These are phyloP conservation scores for Passerina amoena DNA, from an alignment of 2,113 vertebrate genomes.

Conservation along the genomic window DNA sequence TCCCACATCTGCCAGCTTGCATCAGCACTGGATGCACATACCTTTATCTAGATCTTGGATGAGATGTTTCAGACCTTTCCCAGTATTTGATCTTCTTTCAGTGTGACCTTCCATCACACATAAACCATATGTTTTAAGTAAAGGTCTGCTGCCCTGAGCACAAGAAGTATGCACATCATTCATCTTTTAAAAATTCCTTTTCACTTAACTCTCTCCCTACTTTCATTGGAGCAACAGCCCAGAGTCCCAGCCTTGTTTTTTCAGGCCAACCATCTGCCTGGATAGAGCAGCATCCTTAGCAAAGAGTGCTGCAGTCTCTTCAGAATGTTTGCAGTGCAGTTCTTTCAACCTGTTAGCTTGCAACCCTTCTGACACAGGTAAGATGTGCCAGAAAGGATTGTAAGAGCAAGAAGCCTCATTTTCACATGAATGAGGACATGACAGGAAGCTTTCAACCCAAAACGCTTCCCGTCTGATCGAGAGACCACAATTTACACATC, in stretches of 20 bases:
- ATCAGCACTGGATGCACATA: rapidly evolving
- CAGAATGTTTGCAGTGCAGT: rapidly evolving
- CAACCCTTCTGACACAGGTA: not conserved
- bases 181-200: conserved; percentile 1
- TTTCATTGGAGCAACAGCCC: not conserved
- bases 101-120: not conserved
- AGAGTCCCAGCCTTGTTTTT: not conserved
- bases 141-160: not conserved
- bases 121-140: not conserved
- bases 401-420: conserved; percentile 10
- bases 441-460: conserved; percentile 33
- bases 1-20: not conserved
- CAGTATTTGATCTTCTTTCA: not conserved
- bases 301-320: not conserved
- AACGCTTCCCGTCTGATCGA: conserved; percentile 41
- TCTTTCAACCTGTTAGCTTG: not conserved
- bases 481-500: not conserved
- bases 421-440: conserved; percentile 22
- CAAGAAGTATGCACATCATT: rapidly evolving
- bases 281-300: not conserved
- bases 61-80: not conserved
- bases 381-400: not conserved
- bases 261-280: not conserved
- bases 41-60: not conserved
- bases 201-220: not conserved